phyloP scores from a whole-genome alignment of 2,797 vertebrate genomes.

The Zalophus californianus region DNA sequence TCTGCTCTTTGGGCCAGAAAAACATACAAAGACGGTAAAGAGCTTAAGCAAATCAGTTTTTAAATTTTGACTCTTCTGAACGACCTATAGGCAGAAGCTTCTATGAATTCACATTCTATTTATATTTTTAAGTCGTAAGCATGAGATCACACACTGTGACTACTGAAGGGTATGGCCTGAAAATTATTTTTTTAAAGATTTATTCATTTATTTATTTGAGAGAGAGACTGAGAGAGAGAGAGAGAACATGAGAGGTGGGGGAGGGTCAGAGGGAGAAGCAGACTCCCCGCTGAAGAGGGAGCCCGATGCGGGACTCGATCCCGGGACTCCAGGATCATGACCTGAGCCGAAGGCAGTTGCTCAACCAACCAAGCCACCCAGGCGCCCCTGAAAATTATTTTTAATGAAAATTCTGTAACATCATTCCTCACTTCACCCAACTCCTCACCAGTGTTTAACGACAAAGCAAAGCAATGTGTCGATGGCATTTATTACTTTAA shows the following conservation, averaged over 20 bases:
- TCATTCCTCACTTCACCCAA: background rate
- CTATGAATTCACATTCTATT: background rate
- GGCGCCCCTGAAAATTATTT: background rate
- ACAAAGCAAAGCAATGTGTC: background rate
- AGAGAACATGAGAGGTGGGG: no score
- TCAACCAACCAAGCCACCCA: no score
- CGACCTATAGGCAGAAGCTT: background rate
- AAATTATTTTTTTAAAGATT: background rate
- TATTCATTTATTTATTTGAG: no score
- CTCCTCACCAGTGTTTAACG: background rate
- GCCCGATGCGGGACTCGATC: no score
- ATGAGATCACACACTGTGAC: background rate
- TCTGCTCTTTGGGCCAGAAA: slow-evolving; percentile 13
- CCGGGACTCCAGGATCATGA: no score
- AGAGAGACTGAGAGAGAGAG: no score
- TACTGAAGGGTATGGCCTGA: background rate
- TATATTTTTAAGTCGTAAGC: background rate
- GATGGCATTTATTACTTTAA: background rate
- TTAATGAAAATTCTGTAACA: slow-evolving; percentile 3
- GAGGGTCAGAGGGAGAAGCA: no score
- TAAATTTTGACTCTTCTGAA: background rate
- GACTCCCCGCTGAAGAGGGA: no score
- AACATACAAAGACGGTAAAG: background rate
- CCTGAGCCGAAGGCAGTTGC: no score
- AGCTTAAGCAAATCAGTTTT: background rate